Percentiles rank a stretch among this genome's conserved stretches.
These are phyloP conservation scores for Nixonia krombeini DNA, from an alignment of 1,140 invertebrate species.

Conservation along the genomic window DNA sequence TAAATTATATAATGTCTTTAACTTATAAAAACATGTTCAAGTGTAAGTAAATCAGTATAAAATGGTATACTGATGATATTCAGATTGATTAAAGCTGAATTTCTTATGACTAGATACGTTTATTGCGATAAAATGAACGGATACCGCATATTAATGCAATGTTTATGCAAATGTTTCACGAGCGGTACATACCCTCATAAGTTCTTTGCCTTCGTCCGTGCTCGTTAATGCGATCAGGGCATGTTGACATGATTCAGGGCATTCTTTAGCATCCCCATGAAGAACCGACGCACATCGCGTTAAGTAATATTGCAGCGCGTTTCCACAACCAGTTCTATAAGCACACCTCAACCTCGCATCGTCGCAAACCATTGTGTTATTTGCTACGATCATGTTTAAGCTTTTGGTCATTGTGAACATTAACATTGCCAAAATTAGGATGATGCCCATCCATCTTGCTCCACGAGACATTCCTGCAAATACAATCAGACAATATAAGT, in stretches of 20 bases:
- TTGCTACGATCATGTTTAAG: constrained; percentile 21
- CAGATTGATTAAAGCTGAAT: too few relatives aligned
- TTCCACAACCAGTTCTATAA: constrained; percentile 80
- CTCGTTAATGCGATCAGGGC: constrained; percentile 84
- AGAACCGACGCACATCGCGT: constrained; percentile 79
- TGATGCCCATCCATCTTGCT: constrained; percentile 41
- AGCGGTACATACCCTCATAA: constrained; percentile 81
- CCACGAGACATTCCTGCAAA: constrained; percentile 57
- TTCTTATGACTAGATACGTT: too few relatives aligned
- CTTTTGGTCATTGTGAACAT: constrained; percentile 34
- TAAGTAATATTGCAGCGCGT: constrained; percentile 82
- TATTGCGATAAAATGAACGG: too few relatives aligned
- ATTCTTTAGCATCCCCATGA: constrained; percentile 71
- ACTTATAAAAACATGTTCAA: too few relatives aligned
- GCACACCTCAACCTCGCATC: constrained; percentile 80
- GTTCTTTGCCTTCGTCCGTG: constrained; percentile 82
- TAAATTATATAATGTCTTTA: too few relatives aligned
- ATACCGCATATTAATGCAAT: too few relatives aligned
- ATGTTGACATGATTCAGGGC: constrained; percentile 80
- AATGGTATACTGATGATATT: too few relatives aligned
- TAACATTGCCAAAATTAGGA: constrained; percentile 45
- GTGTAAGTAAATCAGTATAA: too few relatives aligned
- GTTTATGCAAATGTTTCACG: too few relatives aligned
- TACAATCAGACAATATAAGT: constrained; percentile 5
- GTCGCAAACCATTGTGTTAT: constrained; percentile 74